Conservation (phyloP, 2,797 vertebrate species). For the Sphaeramia orbicularis region DNA sequence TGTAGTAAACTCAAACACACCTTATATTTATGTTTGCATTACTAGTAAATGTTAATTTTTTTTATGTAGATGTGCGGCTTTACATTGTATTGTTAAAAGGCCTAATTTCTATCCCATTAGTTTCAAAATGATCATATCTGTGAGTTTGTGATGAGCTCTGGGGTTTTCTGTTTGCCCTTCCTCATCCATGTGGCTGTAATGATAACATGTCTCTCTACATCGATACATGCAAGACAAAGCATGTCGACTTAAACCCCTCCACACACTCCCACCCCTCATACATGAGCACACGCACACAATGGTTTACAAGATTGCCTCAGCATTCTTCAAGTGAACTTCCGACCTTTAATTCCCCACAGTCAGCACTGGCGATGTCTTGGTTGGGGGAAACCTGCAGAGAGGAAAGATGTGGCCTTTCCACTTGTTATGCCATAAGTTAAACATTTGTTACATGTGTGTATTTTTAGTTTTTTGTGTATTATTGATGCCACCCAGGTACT, state of each 20-base stretch:
- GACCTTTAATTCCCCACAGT: conserved; percentile 48
- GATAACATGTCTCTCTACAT: conserved; percentile 19
- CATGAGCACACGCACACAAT: conserved; percentile 1
- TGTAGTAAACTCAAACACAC: too few species aligned
- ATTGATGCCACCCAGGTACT: too few species aligned
- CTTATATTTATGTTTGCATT: too few species aligned
- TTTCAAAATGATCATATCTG: neutral
- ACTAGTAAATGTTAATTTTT: too few species aligned
- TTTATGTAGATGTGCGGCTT: too few species aligned
- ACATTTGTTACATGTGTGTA: conserved; percentile 4
- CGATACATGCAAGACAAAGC: conserved; percentile 2
- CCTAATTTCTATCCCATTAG: too few species aligned
- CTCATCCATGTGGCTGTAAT: neutral
- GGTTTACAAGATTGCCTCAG: conserved; percentile 27
- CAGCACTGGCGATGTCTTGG: conserved; percentile 37
- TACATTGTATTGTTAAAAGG: too few species aligned
- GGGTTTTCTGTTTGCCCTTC: neutral
- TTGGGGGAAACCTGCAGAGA: conserved; percentile 1
- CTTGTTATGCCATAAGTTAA: neutral
- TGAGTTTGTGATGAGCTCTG: conserved; percentile 11
- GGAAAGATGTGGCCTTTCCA: conserved; percentile 5
- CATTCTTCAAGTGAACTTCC: conserved; percentile 53
- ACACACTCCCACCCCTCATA: neutral
- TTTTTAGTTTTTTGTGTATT: too few species aligned
- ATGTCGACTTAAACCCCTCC: neutral